Percentiles rank a stretch among this genome's conserved stretches.
Conservation (phyloP, 2,888 invertebrate species). For the Cremastobaeus sp. region DNA sequence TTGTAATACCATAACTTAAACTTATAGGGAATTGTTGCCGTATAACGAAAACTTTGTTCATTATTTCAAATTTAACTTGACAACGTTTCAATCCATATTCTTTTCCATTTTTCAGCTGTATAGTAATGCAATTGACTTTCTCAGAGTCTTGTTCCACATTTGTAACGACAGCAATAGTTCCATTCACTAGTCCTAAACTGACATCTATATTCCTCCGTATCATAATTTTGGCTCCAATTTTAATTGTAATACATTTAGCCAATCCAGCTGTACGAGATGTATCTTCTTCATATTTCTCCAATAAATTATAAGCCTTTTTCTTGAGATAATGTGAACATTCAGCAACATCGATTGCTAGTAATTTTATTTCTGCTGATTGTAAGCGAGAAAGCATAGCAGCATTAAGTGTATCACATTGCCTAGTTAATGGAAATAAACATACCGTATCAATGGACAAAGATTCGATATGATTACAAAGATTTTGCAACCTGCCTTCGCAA, state of each 20-base stretch:
- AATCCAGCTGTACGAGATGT: constrained; percentile 15
- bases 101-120: too few species aligned
- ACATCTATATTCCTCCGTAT: constrained; percentile 64
- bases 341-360: constrained; percentile 50
- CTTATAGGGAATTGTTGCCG: too few species aligned
- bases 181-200: constrained; percentile 62
- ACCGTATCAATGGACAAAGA: constrained; percentile 38
- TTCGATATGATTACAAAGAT: constrained; percentile 19
- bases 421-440: constrained; percentile 65
- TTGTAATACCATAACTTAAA: too few species aligned
- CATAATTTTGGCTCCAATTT: constrained; percentile 61
- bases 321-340: constrained; percentile 55
- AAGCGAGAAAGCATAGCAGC: constrained; percentile 14
- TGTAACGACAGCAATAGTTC: too few species aligned
- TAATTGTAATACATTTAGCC: constrained; percentile 23
- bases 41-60: too few species aligned
- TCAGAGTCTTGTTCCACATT: too few species aligned
- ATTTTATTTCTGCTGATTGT: constrained; percentile 17
- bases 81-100: too few species aligned
- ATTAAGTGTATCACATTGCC: constrained; percentile 56
- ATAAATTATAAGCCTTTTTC: constrained; percentile 25
- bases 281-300: constrained; percentile 15
- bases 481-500: constrained; percentile 36
- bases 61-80: too few species aligned
- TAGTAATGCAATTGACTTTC: too few species aligned